These are phyloP conservation scores for Atta texana DNA, from an alignment of 1,140 invertebrate genomes.

Conservation along the genomic window DNA sequence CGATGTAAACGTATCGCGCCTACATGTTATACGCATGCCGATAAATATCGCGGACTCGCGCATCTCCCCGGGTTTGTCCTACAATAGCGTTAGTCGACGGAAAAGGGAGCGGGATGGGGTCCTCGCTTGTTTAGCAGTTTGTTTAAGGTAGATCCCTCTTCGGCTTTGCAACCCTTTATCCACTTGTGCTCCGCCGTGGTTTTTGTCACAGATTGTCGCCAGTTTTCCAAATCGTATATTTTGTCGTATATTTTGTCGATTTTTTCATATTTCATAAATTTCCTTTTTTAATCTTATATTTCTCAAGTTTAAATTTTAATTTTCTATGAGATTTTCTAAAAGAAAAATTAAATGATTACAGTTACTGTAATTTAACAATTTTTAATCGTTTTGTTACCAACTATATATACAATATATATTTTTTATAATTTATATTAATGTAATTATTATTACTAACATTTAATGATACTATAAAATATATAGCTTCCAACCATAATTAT, in stretches of 20 bases:
- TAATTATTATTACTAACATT: too few relatives aligned
- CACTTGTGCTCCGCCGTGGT: constrained; percentile 13
- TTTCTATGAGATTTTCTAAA: background rate
- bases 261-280: background rate
- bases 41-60: constrained; percentile 48
- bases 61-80: constrained; percentile 30
- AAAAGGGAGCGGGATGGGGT: background rate
- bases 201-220: background rate
- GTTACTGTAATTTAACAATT: too few relatives aligned
- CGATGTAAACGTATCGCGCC: constrained; percentile 28
- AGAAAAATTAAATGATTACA: too few relatives aligned
- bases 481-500: too few relatives aligned
- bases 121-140: constrained; percentile 56
- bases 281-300: background rate
- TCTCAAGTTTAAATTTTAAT: background rate
- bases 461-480: too few relatives aligned
- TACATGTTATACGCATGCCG: constrained; percentile 10
- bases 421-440: too few relatives aligned
- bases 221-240: background rate
- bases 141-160: constrained; percentile 61
- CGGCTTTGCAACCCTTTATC: constrained; percentile 14
- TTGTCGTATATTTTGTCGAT: background rate
- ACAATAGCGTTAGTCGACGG: constrained; percentile 30
- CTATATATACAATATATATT: too few relatives aligned
- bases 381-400: too few relatives aligned